Evolutionary conservation across 2,113 vertebrate genomes (phyloP).

Genomic region (Neolamprologus cancellatus): DNA sequence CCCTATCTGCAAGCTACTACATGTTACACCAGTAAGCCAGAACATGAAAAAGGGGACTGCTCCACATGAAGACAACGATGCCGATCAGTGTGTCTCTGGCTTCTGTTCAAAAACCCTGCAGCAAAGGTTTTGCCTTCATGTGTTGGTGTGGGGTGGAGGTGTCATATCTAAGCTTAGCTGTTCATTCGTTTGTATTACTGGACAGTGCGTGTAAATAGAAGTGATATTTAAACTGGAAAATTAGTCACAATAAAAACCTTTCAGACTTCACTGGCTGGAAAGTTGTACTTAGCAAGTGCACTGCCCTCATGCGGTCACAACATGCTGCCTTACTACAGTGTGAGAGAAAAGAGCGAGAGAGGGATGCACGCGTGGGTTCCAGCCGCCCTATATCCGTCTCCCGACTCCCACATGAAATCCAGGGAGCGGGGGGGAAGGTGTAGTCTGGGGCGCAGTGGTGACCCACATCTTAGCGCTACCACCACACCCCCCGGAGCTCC

Average conservation of each 20-base stretch:
- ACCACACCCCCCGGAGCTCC: slow-evolving; percentile 11
- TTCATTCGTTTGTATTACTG: neutral
- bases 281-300: slow-evolving; percentile 9
- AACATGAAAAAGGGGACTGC: neutral
- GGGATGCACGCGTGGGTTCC: neutral
- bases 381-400: slow-evolving; percentile 9
- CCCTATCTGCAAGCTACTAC: slow-evolving; percentile 22
- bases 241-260: neutral
- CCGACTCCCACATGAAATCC: neutral
- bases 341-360: neutral
- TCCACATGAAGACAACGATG: neutral
- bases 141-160: neutral
- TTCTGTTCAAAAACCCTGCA: slow-evolving; percentile 11
- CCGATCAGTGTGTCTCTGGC: slow-evolving; percentile 8
- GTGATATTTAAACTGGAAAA: neutral
- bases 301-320: slow-evolving; percentile 56
- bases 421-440: neutral
- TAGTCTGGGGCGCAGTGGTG: slow-evolving; percentile 47
- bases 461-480: slow-evolving; percentile 48
- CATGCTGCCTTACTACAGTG: neutral
- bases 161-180: neutral
- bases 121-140: neutral
- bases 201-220: neutral
- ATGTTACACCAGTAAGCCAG: neutral
- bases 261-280: neutral